Conservation (phyloP, 2,113 vertebrate species). For the Nyctereutes procyonoides region DNA sequence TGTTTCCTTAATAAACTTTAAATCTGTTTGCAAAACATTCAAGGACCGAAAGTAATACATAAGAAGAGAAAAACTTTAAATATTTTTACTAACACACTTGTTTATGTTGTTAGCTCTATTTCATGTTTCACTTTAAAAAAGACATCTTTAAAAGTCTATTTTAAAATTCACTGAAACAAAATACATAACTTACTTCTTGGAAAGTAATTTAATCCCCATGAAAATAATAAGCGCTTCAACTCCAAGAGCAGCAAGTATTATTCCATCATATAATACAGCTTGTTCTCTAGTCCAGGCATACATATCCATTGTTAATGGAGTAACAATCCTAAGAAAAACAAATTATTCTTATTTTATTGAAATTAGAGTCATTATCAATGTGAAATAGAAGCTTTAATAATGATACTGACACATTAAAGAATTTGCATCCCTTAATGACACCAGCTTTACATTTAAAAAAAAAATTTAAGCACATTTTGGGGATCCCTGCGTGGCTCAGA, state of each 20-base stretch:
- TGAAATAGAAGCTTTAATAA: conserved; percentile 43
- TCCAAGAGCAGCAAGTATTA: conserved; percentile 94
- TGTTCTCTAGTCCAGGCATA: conserved; percentile 95
- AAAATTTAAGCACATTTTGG: neutral
- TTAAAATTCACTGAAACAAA: neutral
- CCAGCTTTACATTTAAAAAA: neutral
- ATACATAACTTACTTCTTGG: conserved; percentile 88
- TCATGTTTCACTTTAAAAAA: neutral
- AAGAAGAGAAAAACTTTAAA: conserved; percentile 5
- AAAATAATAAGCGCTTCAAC: conserved; percentile 94
- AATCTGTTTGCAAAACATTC: conserved; percentile 20
- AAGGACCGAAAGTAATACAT: conserved; percentile 21
- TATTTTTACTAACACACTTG: neutral
- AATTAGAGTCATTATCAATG: neutral
- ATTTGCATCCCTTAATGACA: neutral
- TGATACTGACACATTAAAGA: conserved; percentile 1
- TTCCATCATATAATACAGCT: conserved; percentile 95
- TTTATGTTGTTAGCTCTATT: conserved; percentile 13
- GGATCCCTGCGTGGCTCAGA: too few relatives aligned
- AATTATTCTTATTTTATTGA: conserved; percentile 11
- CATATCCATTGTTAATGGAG: conserved; percentile 98
- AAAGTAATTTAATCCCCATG: conserved; percentile 90
- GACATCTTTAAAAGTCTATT: neutral
- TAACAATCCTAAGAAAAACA: conserved; percentile 90
- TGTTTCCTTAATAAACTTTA: neutral